phyloP scores from a whole-genome alignment of 1,140 invertebrate genomes.

The Drosophila rufa region DNA sequence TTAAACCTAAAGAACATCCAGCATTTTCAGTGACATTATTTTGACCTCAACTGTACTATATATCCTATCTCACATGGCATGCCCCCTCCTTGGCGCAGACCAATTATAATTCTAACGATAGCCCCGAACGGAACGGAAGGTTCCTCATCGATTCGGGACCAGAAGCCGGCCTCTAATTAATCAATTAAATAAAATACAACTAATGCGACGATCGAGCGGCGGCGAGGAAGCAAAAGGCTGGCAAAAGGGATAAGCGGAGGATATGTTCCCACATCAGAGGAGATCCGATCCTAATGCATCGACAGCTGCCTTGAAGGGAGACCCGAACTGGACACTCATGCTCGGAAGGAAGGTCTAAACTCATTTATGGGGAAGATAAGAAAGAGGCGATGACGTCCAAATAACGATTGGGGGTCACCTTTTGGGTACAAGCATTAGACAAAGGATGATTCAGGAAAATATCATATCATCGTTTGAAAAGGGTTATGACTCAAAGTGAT shows the following conservation, averaged over 20 bases:
- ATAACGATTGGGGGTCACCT: conserved; percentile 1
- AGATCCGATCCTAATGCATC: not conserved
- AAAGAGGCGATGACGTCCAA: conserved; percentile 13
- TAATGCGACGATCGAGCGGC: conserved; percentile 50
- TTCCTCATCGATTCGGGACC: conserved; percentile 19
- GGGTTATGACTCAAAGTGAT: too few relatives aligned
- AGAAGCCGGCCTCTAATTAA: conserved; percentile 83
- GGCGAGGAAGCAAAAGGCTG: conserved; percentile 16
- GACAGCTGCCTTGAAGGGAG: conserved; percentile 19
- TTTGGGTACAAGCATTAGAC: not conserved
- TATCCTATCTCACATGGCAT: conserved; percentile 6
- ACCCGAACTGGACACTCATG: not conserved
- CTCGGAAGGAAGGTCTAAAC: conserved; percentile 11
- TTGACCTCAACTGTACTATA: not conserved
- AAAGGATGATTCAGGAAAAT: not conserved
- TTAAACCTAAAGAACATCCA: not conserved
- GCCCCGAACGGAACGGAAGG: conserved; percentile 30
- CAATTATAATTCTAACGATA: conserved; percentile 84
- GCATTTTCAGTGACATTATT: not conserved
- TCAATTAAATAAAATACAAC: conserved; percentile 82
- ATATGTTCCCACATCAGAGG: conserved; percentile 13
- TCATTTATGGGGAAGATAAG: conserved; percentile 19
- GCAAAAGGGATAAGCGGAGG: conserved; percentile 29
- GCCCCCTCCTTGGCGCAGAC: conserved; percentile 45
- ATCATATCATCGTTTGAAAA: too few relatives aligned